Evolutionary conservation across 2,888 invertebrate species (phyloP), one percentile per base, ranked within the genome.

Genomic region (Chrysomela aeneicollis): DNA sequence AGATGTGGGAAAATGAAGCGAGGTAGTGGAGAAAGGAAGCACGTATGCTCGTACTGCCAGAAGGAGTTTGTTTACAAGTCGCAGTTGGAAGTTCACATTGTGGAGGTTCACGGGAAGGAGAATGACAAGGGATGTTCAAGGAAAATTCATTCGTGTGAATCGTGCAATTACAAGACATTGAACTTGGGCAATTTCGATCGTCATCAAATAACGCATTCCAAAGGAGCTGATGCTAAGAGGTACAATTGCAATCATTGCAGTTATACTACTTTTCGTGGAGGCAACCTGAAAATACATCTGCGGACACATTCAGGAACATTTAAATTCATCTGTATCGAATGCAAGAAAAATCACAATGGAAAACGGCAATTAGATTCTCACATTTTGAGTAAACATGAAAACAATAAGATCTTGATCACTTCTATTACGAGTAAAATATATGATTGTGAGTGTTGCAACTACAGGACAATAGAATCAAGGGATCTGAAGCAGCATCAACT

Each of bases 281-380:
- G 15, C 21, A 0, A n/a, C 61, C 51, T 69, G 32, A 66, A 60
- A 35, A 9, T 0, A 37, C 71, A 71, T 58, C 18, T 64, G 12
- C 49, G 18, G 17, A 54, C 17, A 18, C 71, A 71, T 54, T 52
- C 42, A 8, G 19, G 15, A 2, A 35, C n/a, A 1, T 17, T 22
- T 12, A 57, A 51, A 5, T 64, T 59, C 19, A n/a, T 59, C 6
- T 71, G 71, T 42, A 32, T 2, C 2, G 50, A 22, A 21, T 71
- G 70, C 37, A 42, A 61, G 1, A 64, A 63, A 54, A 8, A 12
- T 1, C 68, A 67, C 32, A 65, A 54, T 18, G 55, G 37, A 12
- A 71, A 71, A 64, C 0, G 3, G 0, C 1, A 15, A 0, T 62
- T 72, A 42, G 68, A 67, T 18, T n/a, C 35, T 46, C 72, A 72